Percentiles rank a stretch among this genome's conserved stretches.
These are phyloP conservation scores for Automeris io DNA, from an alignment of 2,888 invertebrate species.

Conservation along the genomic window DNA sequence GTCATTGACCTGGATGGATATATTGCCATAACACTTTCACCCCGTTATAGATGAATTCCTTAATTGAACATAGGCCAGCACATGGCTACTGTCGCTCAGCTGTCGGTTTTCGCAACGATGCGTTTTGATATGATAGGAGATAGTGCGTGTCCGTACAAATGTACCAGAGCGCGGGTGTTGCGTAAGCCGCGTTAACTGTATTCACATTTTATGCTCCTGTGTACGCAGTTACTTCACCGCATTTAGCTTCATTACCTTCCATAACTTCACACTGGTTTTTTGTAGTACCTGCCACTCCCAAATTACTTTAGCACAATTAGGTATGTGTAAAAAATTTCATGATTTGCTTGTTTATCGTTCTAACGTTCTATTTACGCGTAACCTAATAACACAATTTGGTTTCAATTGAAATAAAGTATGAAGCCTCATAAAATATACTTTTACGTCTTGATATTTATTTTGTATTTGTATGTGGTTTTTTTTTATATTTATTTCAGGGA, in stretches of 20 bases:
- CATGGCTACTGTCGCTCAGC: constrained; percentile 41
- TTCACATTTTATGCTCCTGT: constrained; percentile 7
- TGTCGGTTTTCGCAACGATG: constrained; percentile 56
- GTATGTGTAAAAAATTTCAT: too few species aligned
- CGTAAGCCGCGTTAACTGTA: constrained; percentile 30
- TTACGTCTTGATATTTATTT: too few species aligned
- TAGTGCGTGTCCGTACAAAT: constrained; percentile 54
- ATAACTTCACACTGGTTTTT: neutral
- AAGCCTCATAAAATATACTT: too few species aligned
- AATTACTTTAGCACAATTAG: neutral
- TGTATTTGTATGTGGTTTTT: too few species aligned
- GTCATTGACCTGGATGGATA: too few species aligned
- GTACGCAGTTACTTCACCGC: neutral
- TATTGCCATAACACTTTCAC: neutral
- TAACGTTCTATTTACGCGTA: too few species aligned
- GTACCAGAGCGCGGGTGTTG: constrained; percentile 38
- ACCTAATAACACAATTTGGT: too few species aligned
- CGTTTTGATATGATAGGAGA: constrained; percentile 60
- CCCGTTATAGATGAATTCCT: constrained; percentile 1
- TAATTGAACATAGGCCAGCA: constrained; percentile 7
- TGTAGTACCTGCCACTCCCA: neutral
- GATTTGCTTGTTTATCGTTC: too few species aligned
- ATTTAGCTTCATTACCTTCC: constrained; percentile 4
- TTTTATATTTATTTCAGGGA: too few species aligned
- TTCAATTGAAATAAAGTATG: too few species aligned